Evolutionary conservation across 2,888 invertebrate species (phyloP).

Genomic region (Lithophane semibrunnea): DNA sequence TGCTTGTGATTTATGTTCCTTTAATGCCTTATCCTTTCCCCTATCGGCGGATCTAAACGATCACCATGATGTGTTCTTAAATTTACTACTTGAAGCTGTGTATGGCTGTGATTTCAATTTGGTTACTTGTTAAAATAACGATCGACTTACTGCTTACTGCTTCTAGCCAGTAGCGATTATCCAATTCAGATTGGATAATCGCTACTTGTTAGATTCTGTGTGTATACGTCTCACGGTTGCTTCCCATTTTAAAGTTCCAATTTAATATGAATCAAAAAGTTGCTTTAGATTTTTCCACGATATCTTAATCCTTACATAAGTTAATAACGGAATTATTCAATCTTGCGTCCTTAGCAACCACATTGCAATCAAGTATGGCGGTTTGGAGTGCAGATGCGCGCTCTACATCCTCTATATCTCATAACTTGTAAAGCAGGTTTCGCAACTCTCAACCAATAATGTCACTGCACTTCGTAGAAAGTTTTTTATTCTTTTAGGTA

Average conservation of each 20-base stretch:
- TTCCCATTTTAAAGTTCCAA: background rate
- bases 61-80: conserved; percentile 20
- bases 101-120: conserved; percentile 22
- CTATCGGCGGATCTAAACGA: conserved; percentile 37
- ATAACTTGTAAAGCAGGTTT: conserved; percentile 56
- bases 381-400: conserved; percentile 41
- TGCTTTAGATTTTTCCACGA: background rate
- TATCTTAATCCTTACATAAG: conserved; percentile 2
- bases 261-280: background rate
- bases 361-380: conserved; percentile 36
- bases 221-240: background rate
- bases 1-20: conserved; percentile 51
- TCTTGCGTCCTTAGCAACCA: conserved; percentile 33
- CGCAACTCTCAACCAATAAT: conserved; percentile 43
- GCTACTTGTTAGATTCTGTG: background rate
- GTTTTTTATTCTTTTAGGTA: conserved; percentile 30
- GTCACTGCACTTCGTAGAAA: conserved; percentile 56
- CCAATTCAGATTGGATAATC: background rate
- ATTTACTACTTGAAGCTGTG: conserved; percentile 19
- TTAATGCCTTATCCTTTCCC: conserved; percentile 32
- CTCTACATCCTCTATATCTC: conserved; percentile 27
- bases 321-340: conserved; percentile 24
- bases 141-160: background rate
- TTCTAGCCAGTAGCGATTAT: background rate
- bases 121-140: conserved; percentile 8